Base-by-base conservation (phyloP, 2,797 vertebrate species). In the Dryobates pubescens region DNA sequence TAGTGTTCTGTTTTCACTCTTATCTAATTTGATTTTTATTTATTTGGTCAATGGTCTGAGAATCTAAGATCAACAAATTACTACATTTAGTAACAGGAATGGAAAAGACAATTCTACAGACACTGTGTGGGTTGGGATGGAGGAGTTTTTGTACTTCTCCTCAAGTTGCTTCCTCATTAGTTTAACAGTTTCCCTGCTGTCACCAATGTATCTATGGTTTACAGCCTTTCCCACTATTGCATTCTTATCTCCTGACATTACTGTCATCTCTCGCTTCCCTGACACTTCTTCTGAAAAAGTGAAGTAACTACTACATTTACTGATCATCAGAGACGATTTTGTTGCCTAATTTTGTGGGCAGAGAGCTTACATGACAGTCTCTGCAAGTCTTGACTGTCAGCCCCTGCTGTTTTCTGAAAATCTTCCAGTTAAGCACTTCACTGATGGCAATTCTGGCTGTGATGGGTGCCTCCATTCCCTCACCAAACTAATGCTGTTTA, bases 121-220 rank as follows among this genome's bases (percentile, higher is more conserved):
- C 63, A 61, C 56, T 85, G 73, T 0, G 2, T 92, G 73, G 86
- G 75, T 43, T 77, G 72, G 23, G 14, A 63, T 2, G 7, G 47
- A 70, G 53, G 27, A 59, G 19, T 45, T 95, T 90, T 89, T 72
- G 47, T 56, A 57, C 53, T 85, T 94, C 67, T 92, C n/a, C 26
- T 91, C 29, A n/a, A 88, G 34, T 78, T 93, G 81, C 82, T 91
- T 96, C 84, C 92, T 89, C 67, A 51, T 94, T 69, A 58, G 24
- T 29, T 78, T 32, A 72, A 75, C n/a, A 62, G 43, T 78, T 93
- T 78, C 80, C 15, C 1, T 62, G 14, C 65, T 57, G 43, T 62
- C 76, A 75, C 45, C 34, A 72, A 10, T 19, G 26, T 74, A 45
- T 78, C 51, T 85, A 57, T 61, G 64, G 41, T 91, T 94, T 90